Conservation (phyloP, 1,140 invertebrate species). For the Papilio polyxenes region DNA sequence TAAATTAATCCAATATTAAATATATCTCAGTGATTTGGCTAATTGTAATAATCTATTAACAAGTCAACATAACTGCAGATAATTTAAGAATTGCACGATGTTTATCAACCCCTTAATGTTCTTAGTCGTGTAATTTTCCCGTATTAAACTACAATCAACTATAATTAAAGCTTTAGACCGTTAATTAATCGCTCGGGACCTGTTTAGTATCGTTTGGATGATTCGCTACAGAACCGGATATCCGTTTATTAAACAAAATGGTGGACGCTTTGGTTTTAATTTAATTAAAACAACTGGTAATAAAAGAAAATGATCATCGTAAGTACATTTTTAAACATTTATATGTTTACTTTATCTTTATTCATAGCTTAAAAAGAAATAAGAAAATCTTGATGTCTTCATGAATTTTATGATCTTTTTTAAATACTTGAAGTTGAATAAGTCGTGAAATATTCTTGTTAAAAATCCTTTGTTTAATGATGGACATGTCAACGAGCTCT, state of each 20-base stretch:
- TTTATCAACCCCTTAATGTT: constrained; percentile 29
- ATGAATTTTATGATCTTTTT: neutral
- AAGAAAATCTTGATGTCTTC: neutral
- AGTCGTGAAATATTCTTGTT: neutral
- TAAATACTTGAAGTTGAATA: neutral
- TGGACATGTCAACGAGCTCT: neutral
- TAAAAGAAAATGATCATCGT: neutral
- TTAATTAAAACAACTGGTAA: neutral
- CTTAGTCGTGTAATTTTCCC: neutral
- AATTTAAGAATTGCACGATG: neutral
- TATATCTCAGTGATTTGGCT: neutral
- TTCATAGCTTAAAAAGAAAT: neutral
- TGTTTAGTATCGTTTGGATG: constrained; percentile 1
- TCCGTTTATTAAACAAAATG: constrained; percentile 28
- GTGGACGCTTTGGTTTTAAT: neutral
- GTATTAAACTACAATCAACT: constrained; percentile 21
- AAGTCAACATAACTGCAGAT: neutral
- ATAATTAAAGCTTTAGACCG: constrained; percentile 25
- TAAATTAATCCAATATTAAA: too few relatives aligned
- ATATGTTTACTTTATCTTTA: neutral
- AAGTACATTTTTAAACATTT: constrained; percentile 17
- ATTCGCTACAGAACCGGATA: constrained; percentile 19
- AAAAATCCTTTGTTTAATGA: neutral
- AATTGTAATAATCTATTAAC: neutral
- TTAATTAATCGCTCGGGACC: constrained; percentile 22